Percentiles rank a stretch among this genome's conserved stretches.
Conservation (phyloP, 30 jellyfish, hydroid and myxozoan genomes). For the Aurelia sp. region DNA sequence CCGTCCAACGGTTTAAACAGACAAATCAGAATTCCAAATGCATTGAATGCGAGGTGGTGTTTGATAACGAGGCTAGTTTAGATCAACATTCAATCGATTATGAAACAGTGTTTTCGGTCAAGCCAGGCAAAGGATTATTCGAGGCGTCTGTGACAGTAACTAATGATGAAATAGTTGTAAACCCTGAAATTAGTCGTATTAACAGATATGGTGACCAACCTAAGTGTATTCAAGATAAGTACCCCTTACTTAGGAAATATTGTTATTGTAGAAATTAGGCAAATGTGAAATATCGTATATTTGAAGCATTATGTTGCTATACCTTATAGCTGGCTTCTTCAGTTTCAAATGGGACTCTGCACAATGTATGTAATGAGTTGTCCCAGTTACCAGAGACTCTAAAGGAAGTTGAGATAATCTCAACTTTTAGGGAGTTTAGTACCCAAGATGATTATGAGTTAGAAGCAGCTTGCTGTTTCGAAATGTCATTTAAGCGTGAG, state of each 20-base stretch:
- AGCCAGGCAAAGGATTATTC: constrained; percentile 57
- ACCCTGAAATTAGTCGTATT: constrained; percentile 68
- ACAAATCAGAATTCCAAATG: constrained; percentile 46
- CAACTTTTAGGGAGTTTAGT: no score
- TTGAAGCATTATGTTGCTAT: no score
- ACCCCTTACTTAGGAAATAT: constrained; percentile 67
- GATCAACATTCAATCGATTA: constrained; percentile 4
- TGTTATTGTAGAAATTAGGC: constrained; percentile 56
- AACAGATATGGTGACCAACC: constrained; percentile 80
- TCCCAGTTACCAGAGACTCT: no score
- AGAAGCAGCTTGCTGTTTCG: no score
- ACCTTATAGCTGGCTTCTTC: no score
- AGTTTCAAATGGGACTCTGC: no score
- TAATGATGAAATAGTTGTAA: constrained; percentile 7
- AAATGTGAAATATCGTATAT: no score
- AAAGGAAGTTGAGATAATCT: no score
- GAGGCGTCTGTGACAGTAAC: constrained; percentile 56
- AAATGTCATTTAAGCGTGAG: no score
- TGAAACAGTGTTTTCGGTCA: constrained; percentile 59
- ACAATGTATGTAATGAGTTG: no score
- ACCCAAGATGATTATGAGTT: no score
- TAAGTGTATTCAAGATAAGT: constrained; percentile 48
- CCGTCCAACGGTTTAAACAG: constrained; percentile 37
- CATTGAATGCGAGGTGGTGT: constrained; percentile 47
- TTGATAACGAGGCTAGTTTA: not conserved